phyloP scores from a whole-genome alignment of 2,113 vertebrate species.

The Columba livia region DNA sequence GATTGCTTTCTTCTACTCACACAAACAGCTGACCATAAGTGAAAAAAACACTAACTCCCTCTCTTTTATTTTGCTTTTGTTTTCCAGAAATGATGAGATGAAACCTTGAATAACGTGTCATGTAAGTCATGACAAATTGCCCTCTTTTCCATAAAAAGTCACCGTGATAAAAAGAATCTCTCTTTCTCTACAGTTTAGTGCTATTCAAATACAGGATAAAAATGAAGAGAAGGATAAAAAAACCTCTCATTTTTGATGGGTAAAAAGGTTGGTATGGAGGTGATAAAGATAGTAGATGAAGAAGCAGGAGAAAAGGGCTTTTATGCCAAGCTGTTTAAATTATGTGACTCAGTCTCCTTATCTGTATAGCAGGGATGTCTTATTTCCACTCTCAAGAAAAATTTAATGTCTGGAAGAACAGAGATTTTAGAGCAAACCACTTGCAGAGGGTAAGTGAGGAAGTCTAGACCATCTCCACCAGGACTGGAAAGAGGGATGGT shows the following conservation, averaged over 20 bases:
- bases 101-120: conserved; percentile 56
- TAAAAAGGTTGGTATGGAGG: not conserved
- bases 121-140: conserved; percentile 44
- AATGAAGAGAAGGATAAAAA: not conserved
- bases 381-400: not conserved
- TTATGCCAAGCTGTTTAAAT: not conserved
- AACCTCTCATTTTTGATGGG: not conserved
- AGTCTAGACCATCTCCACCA: not conserved
- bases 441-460: not conserved
- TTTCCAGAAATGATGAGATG: conserved; percentile 50
- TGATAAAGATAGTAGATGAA: conserved; percentile 1
- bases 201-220: conserved; percentile 29
- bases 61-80: conserved; percentile 29
- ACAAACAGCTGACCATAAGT: conserved; percentile 33
- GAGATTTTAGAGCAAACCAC: not conserved
- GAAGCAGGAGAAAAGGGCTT: not conserved
- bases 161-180: conserved; percentile 26
- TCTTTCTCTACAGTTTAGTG: conserved; percentile 24
- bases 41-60: not conserved
- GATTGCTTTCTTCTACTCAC: conserved; percentile 53
- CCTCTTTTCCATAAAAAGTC: conserved; percentile 52
- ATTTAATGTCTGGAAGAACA: accelerated
- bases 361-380: not conserved
- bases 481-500: not conserved
- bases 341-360: not conserved